Evolutionary conservation across 2,888 invertebrate species (phyloP), one percentile per base, ranked within the genome.

Genomic region (Drosophila greeni): DNA sequence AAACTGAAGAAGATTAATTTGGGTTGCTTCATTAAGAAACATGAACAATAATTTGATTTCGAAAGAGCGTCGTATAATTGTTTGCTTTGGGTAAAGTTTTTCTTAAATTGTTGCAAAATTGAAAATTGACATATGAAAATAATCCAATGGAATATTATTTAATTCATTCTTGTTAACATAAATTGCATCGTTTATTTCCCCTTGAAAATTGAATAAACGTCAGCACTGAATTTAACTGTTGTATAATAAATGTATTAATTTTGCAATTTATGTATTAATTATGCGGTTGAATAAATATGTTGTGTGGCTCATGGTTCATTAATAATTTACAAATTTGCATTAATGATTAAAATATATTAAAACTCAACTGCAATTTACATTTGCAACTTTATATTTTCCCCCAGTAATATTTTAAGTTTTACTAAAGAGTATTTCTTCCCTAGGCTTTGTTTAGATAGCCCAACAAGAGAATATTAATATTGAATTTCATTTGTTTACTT

Each of bases 391-490:
- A 16, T 24, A 0, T 11, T 24, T 11, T 43, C 2, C 1, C 12
- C 16, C 6, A 11, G 14, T 16, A 29, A 18, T 5, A 1, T 20
- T 8, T 51, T 39, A 20, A 36, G 26, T 1, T 11, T 9, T 12
- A 12, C 7, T 26, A 18, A 45, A 18, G 9, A 29, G 29, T 18
- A 18, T 5, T n/a, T 37, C 2, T 36, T 24, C 11, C 24, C 5
- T 11, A 4, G 16, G 5, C 14, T 47, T 62, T 65, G 8, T 53
- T 53, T 39, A 29, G 37, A 26, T 11, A 24, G 14, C 24, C 18
- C 12, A 26, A 20, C 9, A 6, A 39, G 16, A 37, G n/a, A 66
- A 66, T 66, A 54, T 66, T 26, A 54, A 26, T 66, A 64, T 33
- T 20, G 40, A 4, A 51, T 16, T 23, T 29, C 14, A 29, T 11